These are phyloP conservation scores for Hypothenemus hampei DNA, from an alignment of 1,140 invertebrate species.

Conservation along the genomic window DNA sequence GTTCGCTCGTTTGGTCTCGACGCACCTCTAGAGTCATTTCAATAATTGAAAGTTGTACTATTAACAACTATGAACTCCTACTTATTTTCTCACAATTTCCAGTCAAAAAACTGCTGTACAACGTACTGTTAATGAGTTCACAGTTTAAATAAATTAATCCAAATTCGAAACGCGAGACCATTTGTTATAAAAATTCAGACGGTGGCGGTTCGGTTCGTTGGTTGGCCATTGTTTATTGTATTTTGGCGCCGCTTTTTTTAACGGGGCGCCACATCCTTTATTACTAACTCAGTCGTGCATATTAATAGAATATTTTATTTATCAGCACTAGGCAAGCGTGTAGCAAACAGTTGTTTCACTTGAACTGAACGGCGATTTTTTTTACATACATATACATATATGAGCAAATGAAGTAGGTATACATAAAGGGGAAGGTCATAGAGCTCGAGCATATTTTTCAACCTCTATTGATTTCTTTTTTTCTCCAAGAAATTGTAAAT, in stretches of 20 bases:
- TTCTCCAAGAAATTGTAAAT: background rate
- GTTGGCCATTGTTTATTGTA: constrained; percentile 28
- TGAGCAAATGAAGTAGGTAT: background rate
- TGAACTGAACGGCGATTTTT: background rate
- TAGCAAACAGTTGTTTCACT: constrained; percentile 4
- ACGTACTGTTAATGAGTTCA: no score
- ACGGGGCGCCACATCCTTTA: constrained; percentile 24
- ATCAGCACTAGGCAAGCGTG: no score
- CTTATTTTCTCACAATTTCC: no score
- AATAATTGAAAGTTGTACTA: no score
- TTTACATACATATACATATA: background rate
- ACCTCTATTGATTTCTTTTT: background rate
- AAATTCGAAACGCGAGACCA: background rate
- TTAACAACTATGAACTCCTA: no score
- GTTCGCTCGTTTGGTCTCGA: no score
- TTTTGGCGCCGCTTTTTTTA: constrained; percentile 25
- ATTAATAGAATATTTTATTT: constrained; percentile 18
- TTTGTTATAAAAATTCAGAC: background rate
- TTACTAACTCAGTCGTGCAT: constrained; percentile 16
- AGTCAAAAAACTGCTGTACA: no score
- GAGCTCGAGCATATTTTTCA: background rate
- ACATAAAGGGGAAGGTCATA: background rate
- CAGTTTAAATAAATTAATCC: no score
- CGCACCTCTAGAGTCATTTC: no score
- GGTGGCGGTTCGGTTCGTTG: constrained; percentile 4